A percentile compares a stretch with the other conserved stretches of the same genome.
Evolutionary conservation across 2,888 invertebrate species (phyloP).

Genomic region (Antheraea yamamai): DNA sequence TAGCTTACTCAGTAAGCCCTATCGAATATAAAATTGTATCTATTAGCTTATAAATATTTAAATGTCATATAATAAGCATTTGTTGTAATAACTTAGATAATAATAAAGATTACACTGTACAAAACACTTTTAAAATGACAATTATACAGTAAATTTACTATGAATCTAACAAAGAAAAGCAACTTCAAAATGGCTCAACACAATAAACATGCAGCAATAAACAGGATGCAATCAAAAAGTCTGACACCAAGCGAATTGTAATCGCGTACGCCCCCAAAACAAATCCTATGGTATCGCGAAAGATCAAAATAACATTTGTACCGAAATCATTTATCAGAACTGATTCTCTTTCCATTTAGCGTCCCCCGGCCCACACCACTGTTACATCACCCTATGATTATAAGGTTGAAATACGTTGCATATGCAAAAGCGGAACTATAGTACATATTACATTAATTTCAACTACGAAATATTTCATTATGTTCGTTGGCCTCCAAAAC

Average conservation of each 20-base stretch:
- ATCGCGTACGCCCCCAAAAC: constrained; percentile 62
- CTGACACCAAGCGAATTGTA: constrained; percentile 55
- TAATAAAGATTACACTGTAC: neutral
- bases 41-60: neutral
- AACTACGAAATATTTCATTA: neutral
- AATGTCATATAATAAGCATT: neutral
- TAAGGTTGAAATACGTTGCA: constrained; percentile 21
- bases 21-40: no score
- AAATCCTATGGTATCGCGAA: constrained; percentile 70
- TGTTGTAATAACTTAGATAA: neutral
- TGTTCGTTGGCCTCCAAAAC: neutral
- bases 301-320: constrained; percentile 80
- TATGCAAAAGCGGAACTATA: constrained; percentile 19
- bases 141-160: neutral
- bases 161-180: constrained; percentile 8
- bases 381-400: constrained; percentile 41
- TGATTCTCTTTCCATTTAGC: constrained; percentile 76
- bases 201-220: constrained; percentile 24
- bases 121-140: neutral
- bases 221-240: constrained; percentile 42
- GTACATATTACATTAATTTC: neutral
- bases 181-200: constrained; percentile 14
- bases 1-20: no score
- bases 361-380: constrained; percentile 51
- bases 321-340: constrained; percentile 77